Evolutionary conservation across 2,113 vertebrate species (phyloP).

Genomic region (rat (Rattus norvegicus)): DNA sequence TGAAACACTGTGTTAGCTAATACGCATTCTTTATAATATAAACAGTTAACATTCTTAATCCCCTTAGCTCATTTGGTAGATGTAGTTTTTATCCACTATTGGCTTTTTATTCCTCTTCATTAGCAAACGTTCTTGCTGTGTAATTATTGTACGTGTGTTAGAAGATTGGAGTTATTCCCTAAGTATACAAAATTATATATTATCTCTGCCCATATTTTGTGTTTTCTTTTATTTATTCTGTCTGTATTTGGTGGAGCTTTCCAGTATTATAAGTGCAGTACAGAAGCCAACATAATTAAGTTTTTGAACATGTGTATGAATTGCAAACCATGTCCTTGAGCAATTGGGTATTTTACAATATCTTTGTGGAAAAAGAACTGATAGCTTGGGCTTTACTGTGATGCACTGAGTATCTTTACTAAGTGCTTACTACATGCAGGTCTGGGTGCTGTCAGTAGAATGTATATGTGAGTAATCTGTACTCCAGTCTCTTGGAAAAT

Average conservation of each 20-base stretch:
- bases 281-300: not conserved
- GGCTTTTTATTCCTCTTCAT: conserved; percentile 61
- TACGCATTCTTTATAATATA: conserved; percentile 59
- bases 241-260: conserved; percentile 53
- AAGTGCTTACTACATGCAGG: not conserved
- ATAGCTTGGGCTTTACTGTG: not conserved
- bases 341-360: conserved; percentile 12
- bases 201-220: not conserved
- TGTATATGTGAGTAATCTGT: not conserved
- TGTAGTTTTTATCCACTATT: conserved; percentile 61
- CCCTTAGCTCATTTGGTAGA: conserved; percentile 30
- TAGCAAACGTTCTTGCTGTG: conserved; percentile 53
- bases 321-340: not conserved
- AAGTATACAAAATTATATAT: conserved; percentile 1
- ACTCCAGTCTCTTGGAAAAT: not conserved
- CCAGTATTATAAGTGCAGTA: conserved; percentile 12
- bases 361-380: not conserved
- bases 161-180: conserved; percentile 51
- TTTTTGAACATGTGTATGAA: not conserved
- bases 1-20: not conserved
- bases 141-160: conserved; percentile 37
- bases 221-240: conserved; percentile 56
- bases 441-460: not conserved
- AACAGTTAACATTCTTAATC: conserved; percentile 7
- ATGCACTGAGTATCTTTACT: not conserved